phyloP scores from a whole-genome alignment of 1,140 invertebrate species.

The Parasteatoda tepidariorum region DNA sequence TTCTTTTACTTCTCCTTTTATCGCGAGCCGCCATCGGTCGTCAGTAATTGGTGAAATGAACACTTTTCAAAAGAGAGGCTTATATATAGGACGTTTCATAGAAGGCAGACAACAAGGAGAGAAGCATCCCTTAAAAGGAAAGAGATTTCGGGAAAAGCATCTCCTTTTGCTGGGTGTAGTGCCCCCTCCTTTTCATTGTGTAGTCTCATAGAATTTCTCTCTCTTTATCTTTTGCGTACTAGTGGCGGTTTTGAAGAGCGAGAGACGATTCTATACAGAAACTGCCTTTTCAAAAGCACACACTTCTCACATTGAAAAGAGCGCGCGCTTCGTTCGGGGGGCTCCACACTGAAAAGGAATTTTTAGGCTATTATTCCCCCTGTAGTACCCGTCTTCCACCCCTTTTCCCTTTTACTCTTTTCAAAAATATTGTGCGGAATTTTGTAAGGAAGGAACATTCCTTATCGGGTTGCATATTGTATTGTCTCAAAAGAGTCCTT shows the following conservation, averaged over 20 bases:
- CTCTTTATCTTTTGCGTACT: conserved; percentile 32
- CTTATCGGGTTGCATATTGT: conserved; percentile 57
- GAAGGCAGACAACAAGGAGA: not conserved
- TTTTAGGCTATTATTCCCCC: conserved; percentile 42
- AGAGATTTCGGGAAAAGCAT: not conserved
- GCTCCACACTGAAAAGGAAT: conserved; percentile 30
- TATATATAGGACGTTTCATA: not conserved
- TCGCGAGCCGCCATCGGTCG: conserved; percentile 23
- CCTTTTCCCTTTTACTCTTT: conserved; percentile 9
- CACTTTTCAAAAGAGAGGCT: conserved; percentile 42
- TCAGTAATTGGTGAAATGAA: conserved; percentile 54
- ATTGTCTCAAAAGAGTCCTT: conserved; percentile 55
- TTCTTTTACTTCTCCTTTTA: conserved; percentile 16
- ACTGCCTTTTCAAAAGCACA: conserved; percentile 42
- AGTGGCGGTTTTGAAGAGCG: conserved; percentile 26
- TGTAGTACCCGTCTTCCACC: not conserved
- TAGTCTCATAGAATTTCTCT: conserved; percentile 18
- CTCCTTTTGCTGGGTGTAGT: conserved; percentile 3
- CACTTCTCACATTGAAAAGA: conserved; percentile 25
- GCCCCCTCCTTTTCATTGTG: conserved; percentile 11
- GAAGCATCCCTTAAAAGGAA: not conserved
- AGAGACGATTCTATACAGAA: conserved; percentile 41
- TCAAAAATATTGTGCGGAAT: conserved; percentile 47
- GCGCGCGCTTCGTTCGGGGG: conserved; percentile 17
- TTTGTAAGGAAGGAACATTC: conserved; percentile 50